phyloP scores from a whole-genome alignment of 2,797 vertebrate species.

The Echiichthys vipera region DNA sequence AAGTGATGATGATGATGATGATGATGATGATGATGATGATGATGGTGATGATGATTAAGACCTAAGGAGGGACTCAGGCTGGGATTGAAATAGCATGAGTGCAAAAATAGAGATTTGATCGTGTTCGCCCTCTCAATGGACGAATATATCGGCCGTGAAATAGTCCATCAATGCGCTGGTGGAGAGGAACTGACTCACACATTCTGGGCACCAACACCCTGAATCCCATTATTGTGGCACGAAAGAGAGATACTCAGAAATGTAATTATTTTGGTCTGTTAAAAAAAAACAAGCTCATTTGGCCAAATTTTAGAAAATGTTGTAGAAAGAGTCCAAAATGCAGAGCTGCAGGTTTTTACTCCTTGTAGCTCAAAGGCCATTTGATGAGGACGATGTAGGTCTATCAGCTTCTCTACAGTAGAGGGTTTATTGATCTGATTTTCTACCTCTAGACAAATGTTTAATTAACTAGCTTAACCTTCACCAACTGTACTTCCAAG shows the following conservation, averaged over 20 bases:
- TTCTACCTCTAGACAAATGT: constrained; percentile 18
- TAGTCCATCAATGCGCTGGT: constrained; percentile 22
- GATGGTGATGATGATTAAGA: neutral
- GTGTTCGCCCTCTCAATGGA: constrained; percentile 7
- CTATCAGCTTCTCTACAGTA: neutral
- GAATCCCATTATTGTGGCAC: constrained; percentile 20
- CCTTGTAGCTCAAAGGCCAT: neutral
- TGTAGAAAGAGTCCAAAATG: neutral
- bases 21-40: neutral
- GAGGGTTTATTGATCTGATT: constrained; percentile 33
- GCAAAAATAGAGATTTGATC: constrained; percentile 33
- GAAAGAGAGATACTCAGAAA: constrained; percentile 14
- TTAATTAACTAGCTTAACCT: constrained; percentile 41
- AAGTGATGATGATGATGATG: neutral
- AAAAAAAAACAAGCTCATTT: neutral
- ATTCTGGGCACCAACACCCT: neutral
- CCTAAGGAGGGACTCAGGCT: neutral
- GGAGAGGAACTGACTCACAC: constrained; percentile 12
- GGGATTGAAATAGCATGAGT: neutral
- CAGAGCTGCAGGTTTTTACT: neutral
- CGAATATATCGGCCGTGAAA: constrained; percentile 46
- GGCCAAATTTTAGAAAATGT: neutral
- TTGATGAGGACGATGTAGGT: neutral
- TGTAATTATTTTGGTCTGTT: constrained; percentile 9
- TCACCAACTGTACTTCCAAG: neutral